Evolutionary conservation across 2,113 vertebrate genomes (phyloP), one percentile per base, ranked within the genome.

Genomic region (Smithornis capensis): DNA sequence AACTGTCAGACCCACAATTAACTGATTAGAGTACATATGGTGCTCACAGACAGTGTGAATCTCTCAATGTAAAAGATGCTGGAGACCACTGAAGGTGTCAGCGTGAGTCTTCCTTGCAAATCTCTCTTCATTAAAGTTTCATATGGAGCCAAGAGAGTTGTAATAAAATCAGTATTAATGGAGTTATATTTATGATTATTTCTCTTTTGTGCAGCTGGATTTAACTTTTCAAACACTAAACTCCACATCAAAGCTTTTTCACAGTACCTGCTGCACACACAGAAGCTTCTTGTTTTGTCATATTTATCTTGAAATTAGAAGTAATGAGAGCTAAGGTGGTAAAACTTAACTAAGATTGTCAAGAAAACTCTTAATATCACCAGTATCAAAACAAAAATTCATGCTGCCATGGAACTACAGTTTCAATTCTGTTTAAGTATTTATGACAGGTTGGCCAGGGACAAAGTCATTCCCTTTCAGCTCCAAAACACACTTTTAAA

Each of bases 61-160:
- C 93, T 94, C 95, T 94, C 94, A 76, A 10, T 18, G 64, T 94
- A 95, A 91, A 89, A 97, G 95, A 96, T 69, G 87, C 90, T 52
- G 53, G 85, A 95, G 96, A 91, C 31, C 44, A 95, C 0, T 47
- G 95, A 68, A 89, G 67, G 93, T 94, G 95, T 96, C 97, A 96
- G 94, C 79, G 9, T 87, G 92, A 92, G 68, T 12, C 89, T 80
- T 79, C 95, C 92, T 44, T 40, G 82, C 77, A 96, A 73, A 94
- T 94, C 95, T 95, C 94, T 96, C 94, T 92, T 97, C 92, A 89
- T 97, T 95, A 96, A 87, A 62, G 82, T 89, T 97, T 94, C 78
- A 50, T 59, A 62, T 3, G 53, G 88, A 94, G 95, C 77, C 95
- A 93, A 94, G 95, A 63, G 88, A 56, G 90, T 82, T 83, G 82